phyloP scores from a whole-genome alignment of 2,888 invertebrate species.

The Hypena proboscidalis region DNA sequence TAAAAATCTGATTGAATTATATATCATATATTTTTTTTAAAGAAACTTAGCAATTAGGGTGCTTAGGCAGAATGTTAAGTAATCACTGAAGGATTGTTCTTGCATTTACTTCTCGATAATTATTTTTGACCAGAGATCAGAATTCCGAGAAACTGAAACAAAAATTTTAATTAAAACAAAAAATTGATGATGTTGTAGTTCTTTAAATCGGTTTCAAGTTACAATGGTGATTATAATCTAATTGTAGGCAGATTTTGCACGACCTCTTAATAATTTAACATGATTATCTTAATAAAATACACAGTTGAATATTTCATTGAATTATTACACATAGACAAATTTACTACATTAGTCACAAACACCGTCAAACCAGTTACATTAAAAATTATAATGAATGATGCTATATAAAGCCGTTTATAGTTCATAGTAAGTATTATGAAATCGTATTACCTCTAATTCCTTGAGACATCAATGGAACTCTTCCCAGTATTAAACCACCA shows the following conservation, averaged over 20 bases:
- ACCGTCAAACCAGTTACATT: constrained; percentile 33
- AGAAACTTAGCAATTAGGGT: constrained; percentile 76
- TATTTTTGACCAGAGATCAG: constrained; percentile 61
- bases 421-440: constrained; percentile 38
- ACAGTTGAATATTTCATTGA: background rate
- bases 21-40: constrained; percentile 69
- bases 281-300: constrained; percentile 1
- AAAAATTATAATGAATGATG: constrained; percentile 29
- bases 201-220: background rate
- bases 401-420: constrained; percentile 16
- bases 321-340: constrained; percentile 3
- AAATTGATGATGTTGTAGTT: constrained; percentile 1
- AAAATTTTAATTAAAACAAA: constrained; percentile 35
- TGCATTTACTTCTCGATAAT: constrained; percentile 67
- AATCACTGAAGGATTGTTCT: constrained; percentile 84
- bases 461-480: constrained; percentile 71
- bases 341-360: constrained; percentile 5
- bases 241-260: background rate
- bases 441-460: constrained; percentile 73
- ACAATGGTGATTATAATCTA: constrained; percentile 4
- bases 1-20: constrained; percentile 50
- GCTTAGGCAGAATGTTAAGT: constrained; percentile 83
- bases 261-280: background rate
- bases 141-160: constrained; percentile 75
- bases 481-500: constrained; percentile 81